phyloP scores from a whole-genome alignment of 2,113 vertebrate genomes.

The Dromas ardeola region DNA sequence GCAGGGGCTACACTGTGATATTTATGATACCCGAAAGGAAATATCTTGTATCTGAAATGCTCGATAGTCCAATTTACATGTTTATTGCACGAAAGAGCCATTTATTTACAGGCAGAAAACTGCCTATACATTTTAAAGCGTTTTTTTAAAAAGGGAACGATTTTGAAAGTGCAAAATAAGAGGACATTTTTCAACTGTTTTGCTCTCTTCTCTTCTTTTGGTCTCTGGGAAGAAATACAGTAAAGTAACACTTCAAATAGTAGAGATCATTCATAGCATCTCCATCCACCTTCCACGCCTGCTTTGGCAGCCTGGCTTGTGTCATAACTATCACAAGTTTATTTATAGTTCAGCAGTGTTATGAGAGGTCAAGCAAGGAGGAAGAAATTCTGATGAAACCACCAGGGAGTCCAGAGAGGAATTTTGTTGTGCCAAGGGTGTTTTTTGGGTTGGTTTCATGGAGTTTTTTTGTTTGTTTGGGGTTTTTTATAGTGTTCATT shows the following conservation, averaged over 20 bases:
- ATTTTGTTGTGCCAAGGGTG: not conserved
- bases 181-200: not conserved
- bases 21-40: not conserved
- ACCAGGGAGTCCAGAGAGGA: not conserved
- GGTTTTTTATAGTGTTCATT: not conserved
- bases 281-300: not conserved
- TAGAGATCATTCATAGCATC: constrained; percentile 14
- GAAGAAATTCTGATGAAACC: not conserved
- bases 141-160: not conserved
- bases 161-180: constrained; percentile 1
- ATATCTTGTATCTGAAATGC: not conserved
- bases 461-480: not conserved
- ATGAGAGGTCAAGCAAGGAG: constrained; percentile 15
- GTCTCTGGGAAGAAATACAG: not conserved
- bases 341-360: constrained; percentile 5
- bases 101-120: not conserved
- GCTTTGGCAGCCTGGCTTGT: not conserved
- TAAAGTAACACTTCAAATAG: not conserved
- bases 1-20: not conserved
- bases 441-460: not conserved
- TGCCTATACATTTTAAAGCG: not conserved
- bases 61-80: not conserved
- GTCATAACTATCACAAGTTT: constrained; percentile 12
- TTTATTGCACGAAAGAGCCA: not conserved
- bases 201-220: not conserved